phyloP scores from a whole-genome alignment of 2,113 vertebrate species.

The Mesitornis unicolor region DNA sequence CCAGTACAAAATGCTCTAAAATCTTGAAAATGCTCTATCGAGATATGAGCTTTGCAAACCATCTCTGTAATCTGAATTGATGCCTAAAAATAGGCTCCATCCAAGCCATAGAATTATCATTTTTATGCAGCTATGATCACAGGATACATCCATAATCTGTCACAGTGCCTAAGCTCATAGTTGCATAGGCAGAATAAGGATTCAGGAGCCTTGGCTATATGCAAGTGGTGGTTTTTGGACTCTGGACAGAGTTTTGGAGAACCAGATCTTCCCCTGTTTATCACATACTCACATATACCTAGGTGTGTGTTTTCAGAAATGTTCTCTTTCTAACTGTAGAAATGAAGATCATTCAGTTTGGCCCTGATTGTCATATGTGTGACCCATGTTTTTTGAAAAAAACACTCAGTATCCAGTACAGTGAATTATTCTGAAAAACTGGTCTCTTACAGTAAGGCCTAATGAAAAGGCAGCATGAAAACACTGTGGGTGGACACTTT shows the following conservation, averaged over 20 bases:
- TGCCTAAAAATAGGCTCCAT: neutral
- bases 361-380: neutral
- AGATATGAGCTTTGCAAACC: neutral
- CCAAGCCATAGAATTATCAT: neutral
- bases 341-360: neutral
- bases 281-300: neutral
- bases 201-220: neutral
- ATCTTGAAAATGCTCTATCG: neutral
- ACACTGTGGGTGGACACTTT: neutral
- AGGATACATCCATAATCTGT: neutral
- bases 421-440: neutral
- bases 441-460: neutral
- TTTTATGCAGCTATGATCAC: neutral
- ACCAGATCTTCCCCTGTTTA: neutral
- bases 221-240: neutral
- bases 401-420: neutral
- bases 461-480: neutral
- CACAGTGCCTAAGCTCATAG: neutral
- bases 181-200: neutral
- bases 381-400: neutral
- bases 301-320: neutral
- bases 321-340: neutral
- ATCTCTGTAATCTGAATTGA: neutral
- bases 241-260: neutral
- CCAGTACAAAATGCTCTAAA: neutral